Evolutionary conservation across 2,797 vertebrate species (phyloP).

Genomic region (Pseudochirops cupreus): DNA sequence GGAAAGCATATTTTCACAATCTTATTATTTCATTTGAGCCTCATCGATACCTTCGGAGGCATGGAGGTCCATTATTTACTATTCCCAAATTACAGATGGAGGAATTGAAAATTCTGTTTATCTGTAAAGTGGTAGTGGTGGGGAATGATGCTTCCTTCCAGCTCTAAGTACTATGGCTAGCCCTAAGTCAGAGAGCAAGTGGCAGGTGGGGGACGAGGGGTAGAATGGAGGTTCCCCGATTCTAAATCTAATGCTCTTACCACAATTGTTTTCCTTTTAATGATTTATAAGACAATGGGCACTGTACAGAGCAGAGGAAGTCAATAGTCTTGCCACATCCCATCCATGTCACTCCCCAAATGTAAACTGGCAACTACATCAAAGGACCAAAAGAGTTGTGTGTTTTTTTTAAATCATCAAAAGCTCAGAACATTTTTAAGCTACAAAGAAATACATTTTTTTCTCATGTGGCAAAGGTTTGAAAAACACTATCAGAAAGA

Average conservation of each 20-base stretch:
- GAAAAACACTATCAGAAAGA: neutral
- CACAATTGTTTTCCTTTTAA: neutral
- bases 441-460: neutral
- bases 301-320: neutral
- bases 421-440: neutral
- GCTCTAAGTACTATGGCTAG: neutral
- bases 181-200: neutral
- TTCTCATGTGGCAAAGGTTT: neutral
- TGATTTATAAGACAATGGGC: neutral
- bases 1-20: neutral
- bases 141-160: neutral
- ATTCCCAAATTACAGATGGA: neutral
- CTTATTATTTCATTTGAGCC: neutral
- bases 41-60: neutral
- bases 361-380: neutral
- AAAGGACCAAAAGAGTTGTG: neutral
- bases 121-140: neutral
- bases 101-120: neutral
- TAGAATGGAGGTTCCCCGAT: neutral
- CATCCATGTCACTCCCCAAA: neutral
- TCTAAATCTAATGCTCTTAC: neutral
- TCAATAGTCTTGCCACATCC: constrained; percentile 4
- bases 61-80: neutral
- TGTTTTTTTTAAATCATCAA: neutral
- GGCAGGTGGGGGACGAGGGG: neutral